Evolutionary conservation across 1,140 invertebrate species (phyloP), one percentile per base, ranked within the genome.

Genomic region (Trichomalopsis sarcophagae): DNA sequence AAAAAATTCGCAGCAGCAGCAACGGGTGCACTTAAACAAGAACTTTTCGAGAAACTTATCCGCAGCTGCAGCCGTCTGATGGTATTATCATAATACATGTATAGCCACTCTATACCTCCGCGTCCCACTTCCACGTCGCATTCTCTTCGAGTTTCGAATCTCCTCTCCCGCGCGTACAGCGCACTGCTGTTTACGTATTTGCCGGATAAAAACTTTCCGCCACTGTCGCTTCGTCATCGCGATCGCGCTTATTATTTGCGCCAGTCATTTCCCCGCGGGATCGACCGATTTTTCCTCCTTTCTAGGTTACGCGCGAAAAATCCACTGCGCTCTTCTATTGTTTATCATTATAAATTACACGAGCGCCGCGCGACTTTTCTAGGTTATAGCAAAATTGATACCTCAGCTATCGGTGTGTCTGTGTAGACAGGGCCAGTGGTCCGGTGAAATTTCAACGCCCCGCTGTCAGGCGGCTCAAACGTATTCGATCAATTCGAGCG

Each of bases 111-210:
- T 40, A 44, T 50, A 50, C 47, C 47, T 14, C 14, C 4, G 2
- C 47, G 47, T 50, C 14, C 47, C 47, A 50, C 14, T 6, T 74
- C 33, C 13, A 6, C 27, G 21, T 23, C 50, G 21, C n/a, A 82
- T 33, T 75, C 55, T 21, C 55, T 76, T 62, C 81, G 82, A 84
- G 69, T 87, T 87, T 88, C 73, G 69, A 87, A 86, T 86, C 82
- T 81, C 74, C 33, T 69, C 27, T 23, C 27, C 27, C 1, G 27
- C 27, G 27, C 47, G 55, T 73, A 23, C 27, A 55, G 21, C 6
- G 17, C 11, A 14, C 10, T 30, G 6, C 44, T 66, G n/a, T 69
- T 86, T 86, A 86, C 76, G 85, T 87, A 86, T 87, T 87, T 87
- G 86, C 85, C 76, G 66, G 44, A 71, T 79, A 66, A 79, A 79